Base-by-base conservation (phyloP, 2,113 vertebrate species). In the Phaethornis superciliosus region DNA sequence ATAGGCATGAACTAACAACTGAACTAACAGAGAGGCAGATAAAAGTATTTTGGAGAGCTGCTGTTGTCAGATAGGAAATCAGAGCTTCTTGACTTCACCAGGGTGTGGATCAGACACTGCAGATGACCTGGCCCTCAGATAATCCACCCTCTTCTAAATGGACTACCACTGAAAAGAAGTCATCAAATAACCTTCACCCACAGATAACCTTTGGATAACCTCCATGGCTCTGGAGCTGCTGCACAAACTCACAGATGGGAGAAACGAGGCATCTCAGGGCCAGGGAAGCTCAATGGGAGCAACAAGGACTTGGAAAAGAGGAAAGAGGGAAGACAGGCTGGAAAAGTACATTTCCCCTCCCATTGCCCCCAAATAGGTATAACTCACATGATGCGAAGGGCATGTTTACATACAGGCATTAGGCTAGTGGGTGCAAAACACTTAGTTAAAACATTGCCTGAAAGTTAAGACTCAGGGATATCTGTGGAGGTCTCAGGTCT, bases 121-220 rank as follows among this genome's bases (percentile, higher is more conserved):
- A 65, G 81, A 59, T 86, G 60, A 92, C 55, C 33, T 55, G 83
- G 21, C 10, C 26, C 59, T 83, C 63, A 69, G 55, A 74, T 81
- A 80, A 91, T 62, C 85, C 24, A n/a, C 35, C 32, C 26, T 94
- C 72, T 81, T 95, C 37, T 92, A 71, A 83, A 88, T 16, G 26
- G 21, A 28, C 42, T 59, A 19, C 2, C 16, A 30, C 0, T 70
- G 47, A 85, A 85, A 72, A 84, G 37, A 79, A 83, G 22, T 47
- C 33, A 75, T 88, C 42, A 64, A 47, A 74, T 83, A 78, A 63
- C 68, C 68, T 90, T 60, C 42, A 74, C 44, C 18, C 56, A 55
- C 51, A 78, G 90, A 81, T 67, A 91, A 74, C 42, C 28, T 89
- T 35, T 67, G 37, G 74, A 83, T 77, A 93, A 94, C 47, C 46